Percentiles rank a stretch among this genome's conserved stretches.
These are phyloP conservation scores for Phyllopteryx taeniolatus DNA, from an alignment of 2,113 vertebrate genomes.

Conservation along the genomic window DNA sequence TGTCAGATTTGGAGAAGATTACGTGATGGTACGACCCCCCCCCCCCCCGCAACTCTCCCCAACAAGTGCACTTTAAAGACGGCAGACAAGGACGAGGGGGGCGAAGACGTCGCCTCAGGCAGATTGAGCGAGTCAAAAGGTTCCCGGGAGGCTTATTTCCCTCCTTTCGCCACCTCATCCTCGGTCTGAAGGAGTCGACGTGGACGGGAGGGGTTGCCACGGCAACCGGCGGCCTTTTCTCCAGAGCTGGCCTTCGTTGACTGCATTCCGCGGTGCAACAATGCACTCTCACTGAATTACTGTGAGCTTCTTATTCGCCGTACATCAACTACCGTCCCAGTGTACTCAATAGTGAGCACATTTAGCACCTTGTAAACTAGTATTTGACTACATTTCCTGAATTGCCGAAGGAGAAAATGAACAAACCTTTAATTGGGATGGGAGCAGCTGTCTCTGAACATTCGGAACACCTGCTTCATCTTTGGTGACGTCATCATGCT, in stretches of 20 bases:
- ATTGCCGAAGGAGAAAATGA: neutral
- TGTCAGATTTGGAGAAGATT: slow-evolving; percentile 65
- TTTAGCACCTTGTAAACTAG: neutral
- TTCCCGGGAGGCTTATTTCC: slow-evolving; percentile 28
- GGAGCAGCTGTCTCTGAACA: neutral
- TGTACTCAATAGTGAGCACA: neutral
- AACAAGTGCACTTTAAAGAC: slow-evolving; percentile 1
- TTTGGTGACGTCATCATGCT: neutral
- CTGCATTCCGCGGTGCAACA: slow-evolving; percentile 38
- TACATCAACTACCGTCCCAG: neutral
- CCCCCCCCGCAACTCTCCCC: neutral
- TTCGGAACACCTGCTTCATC: neutral
- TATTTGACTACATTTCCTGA: neutral
- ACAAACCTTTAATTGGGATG: neutral
- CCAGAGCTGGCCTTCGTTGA: slow-evolving; percentile 28
- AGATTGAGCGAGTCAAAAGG: slow-evolving; percentile 29
- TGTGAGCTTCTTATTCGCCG: neutral
- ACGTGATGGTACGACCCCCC: slow-evolving; percentile 40
- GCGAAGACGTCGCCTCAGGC: neutral
- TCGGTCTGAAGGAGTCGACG: slow-evolving; percentile 52
- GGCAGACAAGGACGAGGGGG: neutral
- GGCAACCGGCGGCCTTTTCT: slow-evolving; percentile 53
- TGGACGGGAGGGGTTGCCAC: slow-evolving; percentile 54
- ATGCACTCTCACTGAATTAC: neutral
- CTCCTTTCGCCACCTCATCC: slow-evolving; percentile 42